phyloP scores from a whole-genome alignment of 2,113 vertebrate genomes.

The Progne subis region DNA sequence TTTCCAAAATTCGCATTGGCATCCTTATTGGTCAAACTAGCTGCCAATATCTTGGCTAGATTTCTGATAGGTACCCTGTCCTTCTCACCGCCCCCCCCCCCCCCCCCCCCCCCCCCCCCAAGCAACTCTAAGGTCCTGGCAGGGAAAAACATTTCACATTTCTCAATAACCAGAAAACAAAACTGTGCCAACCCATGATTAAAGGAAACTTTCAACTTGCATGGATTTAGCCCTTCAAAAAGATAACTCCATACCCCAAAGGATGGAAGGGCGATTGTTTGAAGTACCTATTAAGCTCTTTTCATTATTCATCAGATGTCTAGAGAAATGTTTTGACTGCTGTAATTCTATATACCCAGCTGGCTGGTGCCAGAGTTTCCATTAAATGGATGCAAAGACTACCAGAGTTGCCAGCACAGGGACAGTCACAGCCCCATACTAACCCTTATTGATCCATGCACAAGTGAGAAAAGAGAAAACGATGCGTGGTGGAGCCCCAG shows the following conservation, averaged over 20 bases:
- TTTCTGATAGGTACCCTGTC: no score
- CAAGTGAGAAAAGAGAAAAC: background rate
- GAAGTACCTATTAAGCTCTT: slow-evolving; percentile 38
- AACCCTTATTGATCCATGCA: background rate
- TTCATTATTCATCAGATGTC: slow-evolving; percentile 52
- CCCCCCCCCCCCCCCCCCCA: no score
- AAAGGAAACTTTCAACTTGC: background rate
- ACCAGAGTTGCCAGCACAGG: background rate
- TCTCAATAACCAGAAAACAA: no score
- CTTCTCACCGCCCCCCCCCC: no score
- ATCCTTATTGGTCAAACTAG: no score
- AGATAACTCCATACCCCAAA: background rate
- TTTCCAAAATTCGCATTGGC: no score
- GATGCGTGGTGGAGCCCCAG: background rate
- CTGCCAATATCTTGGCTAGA: no score
- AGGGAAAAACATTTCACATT: no score
- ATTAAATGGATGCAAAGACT: slow-evolving; percentile 36
- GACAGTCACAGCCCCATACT: background rate
- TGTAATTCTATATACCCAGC: slow-evolving; percentile 46
- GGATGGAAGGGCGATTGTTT: background rate
- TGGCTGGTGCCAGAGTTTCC: slow-evolving; percentile 17
- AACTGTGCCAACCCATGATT: no score
- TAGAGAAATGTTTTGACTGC: slow-evolving; percentile 51
- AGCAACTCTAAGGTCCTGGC: no score
- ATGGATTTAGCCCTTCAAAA: background rate